Evolutionary conservation across 1,140 invertebrate species (phyloP), one percentile per base, ranked within the genome.

Genomic region (Dinoponera quadriceps): DNA sequence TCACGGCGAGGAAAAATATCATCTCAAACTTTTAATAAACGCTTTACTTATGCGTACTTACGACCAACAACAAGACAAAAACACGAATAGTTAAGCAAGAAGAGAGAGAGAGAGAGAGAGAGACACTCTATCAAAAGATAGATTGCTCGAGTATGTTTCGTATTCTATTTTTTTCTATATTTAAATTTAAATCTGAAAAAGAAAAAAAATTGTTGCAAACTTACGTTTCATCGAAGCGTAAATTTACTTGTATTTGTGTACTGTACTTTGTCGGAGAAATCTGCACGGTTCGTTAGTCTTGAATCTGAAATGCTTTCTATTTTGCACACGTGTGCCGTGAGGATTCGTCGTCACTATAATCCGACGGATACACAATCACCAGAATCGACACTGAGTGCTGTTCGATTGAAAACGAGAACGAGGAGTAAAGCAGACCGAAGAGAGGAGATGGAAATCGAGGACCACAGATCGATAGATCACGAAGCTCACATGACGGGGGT

Each of bases 401-500:
- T 55, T 78, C 25, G 33, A 13, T 27, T 55, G 22, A 68, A 78
- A 38, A 16, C 16, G 44, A 4, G 27, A n/a, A 25, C 27, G 27
- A 7, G 27, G 18, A 33, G 29, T 3, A 33, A 7, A 27, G 2
- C 27, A 20, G 11, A 38, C 2, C 16, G 22, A 77, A 77, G 16
- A n/a, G 20, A 0, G 4, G n/a, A 78, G 13, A 69, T 65, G 22
- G 54, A 69, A 78, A 78, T 57, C 29, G 11, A 69, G 13, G 25
- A 33, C 38, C 14, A 57, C 20, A 69, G n/a, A 71, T 20, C 13
- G 33, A 78, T 48, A 59, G 33, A 71, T 80, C 65, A 71, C 68
- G 48, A 48, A 80, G 3, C 38, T 38, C 25, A 44, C 16, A 0
- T 9, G 38, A 7, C 38, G 11, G 38, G 9, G 38, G 3, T 22